Conservation (phyloP, 53 echinoderm and acorn worm species). For the Antedon mediterranea region DNA sequence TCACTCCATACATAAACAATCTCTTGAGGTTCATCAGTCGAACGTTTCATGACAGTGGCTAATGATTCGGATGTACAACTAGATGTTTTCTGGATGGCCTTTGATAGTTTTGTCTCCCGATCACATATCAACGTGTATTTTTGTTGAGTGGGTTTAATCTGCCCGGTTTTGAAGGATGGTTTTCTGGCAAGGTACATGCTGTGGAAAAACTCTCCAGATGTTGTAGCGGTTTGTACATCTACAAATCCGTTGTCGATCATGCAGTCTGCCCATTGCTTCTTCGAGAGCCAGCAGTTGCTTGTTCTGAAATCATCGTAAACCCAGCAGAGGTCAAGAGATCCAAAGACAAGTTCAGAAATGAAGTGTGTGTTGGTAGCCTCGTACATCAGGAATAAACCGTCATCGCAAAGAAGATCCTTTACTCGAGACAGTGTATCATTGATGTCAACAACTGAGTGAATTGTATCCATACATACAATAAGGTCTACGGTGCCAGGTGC, state of each 20-base stretch:
- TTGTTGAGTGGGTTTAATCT: neutral
- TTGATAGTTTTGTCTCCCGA: too few relatives aligned
- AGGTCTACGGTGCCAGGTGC: conserved; percentile 68
- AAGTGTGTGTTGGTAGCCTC: conserved; percentile 56
- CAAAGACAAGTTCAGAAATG: conserved; percentile 76
- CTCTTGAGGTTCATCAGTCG: conserved; percentile 8
- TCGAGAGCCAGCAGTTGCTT: conserved; percentile 68
- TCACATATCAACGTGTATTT: neutral
- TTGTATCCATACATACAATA: conserved; percentile 62
- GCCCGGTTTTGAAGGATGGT: neutral
- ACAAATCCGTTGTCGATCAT: conserved; percentile 43
- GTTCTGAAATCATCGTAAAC: conserved; percentile 58
- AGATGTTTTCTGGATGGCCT: too few relatives aligned
- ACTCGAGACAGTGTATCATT: conserved; percentile 37
- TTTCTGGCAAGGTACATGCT: conserved; percentile 79
- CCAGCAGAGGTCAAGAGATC: conserved; percentile 74
- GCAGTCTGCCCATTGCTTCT: conserved; percentile 34
- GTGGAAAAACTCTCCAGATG: conserved; percentile 73
- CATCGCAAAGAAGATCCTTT: conserved; percentile 49
- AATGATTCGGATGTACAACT: too few relatives aligned
- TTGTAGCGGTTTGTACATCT: conserved; percentile 48
- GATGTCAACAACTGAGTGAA: conserved; percentile 64
- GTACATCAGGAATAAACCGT: conserved; percentile 52
- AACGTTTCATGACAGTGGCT: neutral
- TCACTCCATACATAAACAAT: conserved; percentile 33